Base-by-base conservation (phyloP, 2,113 vertebrate genomes). In the Herpetotheres cachinnans region DNA sequence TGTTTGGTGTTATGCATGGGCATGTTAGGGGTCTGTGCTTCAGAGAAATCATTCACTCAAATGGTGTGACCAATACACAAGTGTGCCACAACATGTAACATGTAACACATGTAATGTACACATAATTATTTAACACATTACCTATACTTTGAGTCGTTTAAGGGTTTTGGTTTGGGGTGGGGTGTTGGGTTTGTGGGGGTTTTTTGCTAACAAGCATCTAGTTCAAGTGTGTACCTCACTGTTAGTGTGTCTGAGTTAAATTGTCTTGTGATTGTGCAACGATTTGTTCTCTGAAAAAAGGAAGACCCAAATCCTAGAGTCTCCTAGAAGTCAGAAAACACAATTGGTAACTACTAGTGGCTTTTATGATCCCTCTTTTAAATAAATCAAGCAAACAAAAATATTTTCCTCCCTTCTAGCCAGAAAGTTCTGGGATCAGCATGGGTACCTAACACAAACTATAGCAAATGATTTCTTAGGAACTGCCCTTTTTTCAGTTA, bases 131-230 rank as follows among this genome's bases (percentile, higher is more conserved):
- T 42, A 13, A n/a, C 34, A 22, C 13, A 12, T 16, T 36, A 86
- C 29, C 25, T 88, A 5, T 21, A 30, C 10, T 85, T 76, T 2
- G 5, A 29, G 20, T 42, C 25, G 6, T 8, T 49, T 73, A 76
- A 73, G 46, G 27, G 25, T 11, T 84, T 74, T 62, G 19, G 3
- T 25, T 74, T 36, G 55, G 34, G 59, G 24, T 42, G 9, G 15
- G 12, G 15, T 0, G 1, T 7, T 40, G 30, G 14, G 2, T 49
- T 88, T 78, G 42, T 5, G 12, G 12, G 10, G 0, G 0, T 20
- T 67, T 67, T 52, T 82, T 47, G 13, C 22, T 86, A 50, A 66
- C 9, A 54, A 66, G 4, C 26, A 62, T 54, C 30, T 19, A 42
- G 29, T 66, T 83, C 38, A 58, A 77, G 7, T 9, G 22, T 50